These are phyloP conservation scores for Platygyra sinensis DNA, from an alignment of 64 coral and sea anemone species.

Conservation along the genomic window DNA sequence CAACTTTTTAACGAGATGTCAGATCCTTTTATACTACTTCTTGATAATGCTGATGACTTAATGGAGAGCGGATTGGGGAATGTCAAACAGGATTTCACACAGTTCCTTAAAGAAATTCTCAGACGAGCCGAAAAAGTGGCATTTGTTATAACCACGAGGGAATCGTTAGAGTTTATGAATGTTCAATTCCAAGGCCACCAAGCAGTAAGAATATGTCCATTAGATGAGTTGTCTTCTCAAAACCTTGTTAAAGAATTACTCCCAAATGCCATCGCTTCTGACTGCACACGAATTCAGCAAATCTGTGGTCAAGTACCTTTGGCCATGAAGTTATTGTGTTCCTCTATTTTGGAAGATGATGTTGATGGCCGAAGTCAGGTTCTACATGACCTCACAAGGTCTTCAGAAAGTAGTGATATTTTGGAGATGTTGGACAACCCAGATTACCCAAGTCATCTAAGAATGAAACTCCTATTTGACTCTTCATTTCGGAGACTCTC, in stretches of 20 bases:
- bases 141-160: not conserved
- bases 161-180: constrained; percentile 25
- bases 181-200: not conserved
- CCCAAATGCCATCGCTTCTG: not conserved
- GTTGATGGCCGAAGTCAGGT: not conserved
- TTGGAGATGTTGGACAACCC: not conserved
- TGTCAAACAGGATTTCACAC: not conserved
- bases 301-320: constrained; percentile 5
- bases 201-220: constrained; percentile 1
- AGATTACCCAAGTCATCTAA: not conserved
- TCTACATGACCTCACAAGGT: not conserved
- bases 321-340: constrained; percentile 18
- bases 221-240: not conserved
- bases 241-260: not conserved
- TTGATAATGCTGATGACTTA: constrained; percentile 54
- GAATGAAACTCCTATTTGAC: not conserved
- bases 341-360: constrained; percentile 4
- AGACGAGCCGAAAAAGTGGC: not conserved
- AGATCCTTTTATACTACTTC: constrained; percentile 1
- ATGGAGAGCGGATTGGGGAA: not conserved
- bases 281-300: not conserved
- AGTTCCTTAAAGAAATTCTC: not conserved
- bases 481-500: constrained; percentile 23
- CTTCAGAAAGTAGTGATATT: not conserved
- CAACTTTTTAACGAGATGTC: not conserved